Base-by-base conservation (phyloP, 2,113 vertebrate species). In the Brachypteracias leptosomus region DNA sequence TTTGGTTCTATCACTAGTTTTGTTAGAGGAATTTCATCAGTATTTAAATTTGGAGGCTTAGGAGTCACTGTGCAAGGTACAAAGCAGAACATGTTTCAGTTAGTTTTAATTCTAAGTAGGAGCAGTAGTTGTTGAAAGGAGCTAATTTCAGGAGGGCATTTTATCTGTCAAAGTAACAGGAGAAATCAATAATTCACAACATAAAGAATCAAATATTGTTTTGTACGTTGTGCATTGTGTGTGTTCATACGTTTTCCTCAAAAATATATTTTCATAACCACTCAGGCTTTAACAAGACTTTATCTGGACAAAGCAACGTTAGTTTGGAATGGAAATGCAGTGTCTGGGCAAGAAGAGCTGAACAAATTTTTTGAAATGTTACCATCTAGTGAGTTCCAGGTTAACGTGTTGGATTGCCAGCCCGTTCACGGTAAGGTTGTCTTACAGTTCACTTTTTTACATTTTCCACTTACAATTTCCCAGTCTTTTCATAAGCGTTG, bases 241-340 rank as follows among this genome's bases (percentile, higher is more conserved):
- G 20, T 16, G 3, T 33, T 89, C n/a, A 40, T 3, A 3, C 36
- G 0, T 40, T 89, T 86, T 40, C 36, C 35, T n/a, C 57, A 66
- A 80, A 80, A 42, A 8, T 4, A 2, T 83, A 0, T 85, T 90
- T 94, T 96, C 18, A 2, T 91, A 2, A 68, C 96, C 80, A 79
- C 67, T 44, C 82, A 99, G 99, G 98, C 98, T 93, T 88, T 99
- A 84, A 99, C 98, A 35, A 98, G 99, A 46, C 98, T 99, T 2
- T 99, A 99, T 96, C 95, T 99, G 97, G 99, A 99, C 97, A 99
- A 99, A 65, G 99, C 99, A 3, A 99, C 99, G 0, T 89, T 99
- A 51, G 98, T 99, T 58, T 99, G 99, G 99, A 99, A 99, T 3
- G 99, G 99, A n/a, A 99, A 99, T 3, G 98, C 98, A 0, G 95